These are phyloP conservation scores for Cephus runcator DNA, from an alignment of 2,888 invertebrate species.

Conservation along the genomic window DNA sequence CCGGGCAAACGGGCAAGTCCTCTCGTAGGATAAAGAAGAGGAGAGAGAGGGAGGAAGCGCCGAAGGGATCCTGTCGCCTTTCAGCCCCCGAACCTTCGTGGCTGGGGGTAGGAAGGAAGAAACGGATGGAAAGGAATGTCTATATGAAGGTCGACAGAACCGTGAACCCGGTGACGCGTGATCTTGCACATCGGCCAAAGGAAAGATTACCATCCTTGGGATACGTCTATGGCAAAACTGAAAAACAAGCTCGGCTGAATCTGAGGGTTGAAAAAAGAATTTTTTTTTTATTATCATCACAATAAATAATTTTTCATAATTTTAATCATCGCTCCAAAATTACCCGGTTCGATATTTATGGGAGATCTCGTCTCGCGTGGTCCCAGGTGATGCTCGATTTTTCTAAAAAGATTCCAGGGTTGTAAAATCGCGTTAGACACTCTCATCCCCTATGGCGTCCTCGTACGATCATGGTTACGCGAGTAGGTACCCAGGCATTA, in stretches of 20 bases:
- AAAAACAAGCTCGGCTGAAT: background rate
- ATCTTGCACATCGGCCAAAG: slow-evolving; percentile 64
- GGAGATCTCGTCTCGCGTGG: background rate
- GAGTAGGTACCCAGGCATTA: slow-evolving; percentile 23
- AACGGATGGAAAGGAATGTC: slow-evolving; percentile 49
- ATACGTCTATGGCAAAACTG: slow-evolving; percentile 43
- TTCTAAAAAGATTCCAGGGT: slow-evolving; percentile 9
- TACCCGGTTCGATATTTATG: background rate
- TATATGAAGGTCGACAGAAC: slow-evolving; percentile 57
- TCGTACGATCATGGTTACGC: background rate
- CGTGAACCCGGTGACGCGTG: slow-evolving; percentile 61
- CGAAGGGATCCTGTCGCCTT: background rate
- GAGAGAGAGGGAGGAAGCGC: slow-evolving; percentile 1
- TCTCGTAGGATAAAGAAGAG: slow-evolving; percentile 15
- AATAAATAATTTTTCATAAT: too few species aligned
- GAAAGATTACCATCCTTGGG: slow-evolving; percentile 57
- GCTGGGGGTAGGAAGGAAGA: slow-evolving; percentile 25
- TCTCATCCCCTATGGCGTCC: background rate
- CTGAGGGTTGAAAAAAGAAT: background rate
- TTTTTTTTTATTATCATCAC: background rate
- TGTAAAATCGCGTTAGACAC: slow-evolving; percentile 30
- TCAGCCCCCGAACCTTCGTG: background rate
- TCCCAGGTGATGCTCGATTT: background rate
- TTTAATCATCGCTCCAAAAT: background rate
- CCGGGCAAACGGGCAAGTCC: background rate